Conservation (phyloP, 2,113 vertebrate genomes). For the Chloropsis hardwickii region DNA sequence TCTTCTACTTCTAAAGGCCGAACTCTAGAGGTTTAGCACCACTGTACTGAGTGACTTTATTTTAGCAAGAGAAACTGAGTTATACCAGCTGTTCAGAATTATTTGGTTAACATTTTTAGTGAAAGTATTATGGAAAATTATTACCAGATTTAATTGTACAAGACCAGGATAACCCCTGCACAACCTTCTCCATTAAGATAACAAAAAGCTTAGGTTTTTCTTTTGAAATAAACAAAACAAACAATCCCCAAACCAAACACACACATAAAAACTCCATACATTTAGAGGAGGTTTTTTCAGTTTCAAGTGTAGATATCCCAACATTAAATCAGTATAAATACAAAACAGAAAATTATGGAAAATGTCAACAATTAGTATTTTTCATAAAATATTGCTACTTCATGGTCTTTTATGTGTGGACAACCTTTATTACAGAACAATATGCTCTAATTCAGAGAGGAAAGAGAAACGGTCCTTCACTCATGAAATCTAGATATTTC, state of each 20-base stretch:
- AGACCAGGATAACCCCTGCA: not conserved
- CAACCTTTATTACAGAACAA: not conserved
- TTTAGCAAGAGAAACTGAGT: not conserved
- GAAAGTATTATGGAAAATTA: not conserved
- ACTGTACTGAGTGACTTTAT: not conserved
- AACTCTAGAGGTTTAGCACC: not conserved
- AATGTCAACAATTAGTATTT: not conserved
- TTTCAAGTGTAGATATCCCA: not conserved
- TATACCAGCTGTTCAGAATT: not conserved
- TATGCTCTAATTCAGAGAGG: not conserved
- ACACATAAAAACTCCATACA: rapidly evolving
- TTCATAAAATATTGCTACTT: not conserved
- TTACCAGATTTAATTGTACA: not conserved
- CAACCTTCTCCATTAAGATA: not conserved
- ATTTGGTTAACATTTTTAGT: not conserved
- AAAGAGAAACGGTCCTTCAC: not conserved
- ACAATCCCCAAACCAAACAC: not conserved
- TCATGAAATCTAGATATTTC: not conserved
- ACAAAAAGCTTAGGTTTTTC: not conserved
- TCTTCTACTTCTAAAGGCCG: not conserved
- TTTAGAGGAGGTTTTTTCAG: not conserved
- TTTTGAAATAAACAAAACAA: not conserved
- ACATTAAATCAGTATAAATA: slow-evolving; percentile 19
- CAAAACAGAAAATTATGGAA: not conserved
- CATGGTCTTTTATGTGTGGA: not conserved